Percentiles rank a stretch among this genome's conserved stretches.
Evolutionary conservation across 2,797 vertebrate species (phyloP).

Genomic region (Coracias cyanogaster): DNA sequence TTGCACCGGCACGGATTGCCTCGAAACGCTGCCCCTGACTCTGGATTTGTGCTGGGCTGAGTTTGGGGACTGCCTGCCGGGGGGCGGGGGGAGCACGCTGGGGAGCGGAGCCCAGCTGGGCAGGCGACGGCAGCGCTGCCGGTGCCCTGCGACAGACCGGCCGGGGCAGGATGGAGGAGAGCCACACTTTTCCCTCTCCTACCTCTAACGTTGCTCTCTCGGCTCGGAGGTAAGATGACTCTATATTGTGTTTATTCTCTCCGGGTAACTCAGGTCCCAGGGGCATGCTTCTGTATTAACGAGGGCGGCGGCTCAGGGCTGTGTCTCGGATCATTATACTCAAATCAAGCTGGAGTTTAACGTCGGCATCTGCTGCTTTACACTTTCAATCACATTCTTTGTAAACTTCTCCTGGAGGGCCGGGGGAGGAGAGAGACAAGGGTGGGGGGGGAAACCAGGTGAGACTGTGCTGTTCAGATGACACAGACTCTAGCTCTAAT

Average conservation of each 20-base stretch:
- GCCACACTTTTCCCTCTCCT: conserved; percentile 47
- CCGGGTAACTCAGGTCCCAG: neutral
- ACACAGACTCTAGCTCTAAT: neutral
- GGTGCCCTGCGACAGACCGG: conserved; percentile 58
- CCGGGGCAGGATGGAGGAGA: conserved; percentile 53
- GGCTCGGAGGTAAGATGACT: conserved; percentile 75
- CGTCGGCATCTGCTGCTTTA: neutral
- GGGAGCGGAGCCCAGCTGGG: conserved; percentile 67
- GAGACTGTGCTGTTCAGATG: neutral
- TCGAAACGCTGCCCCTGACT: conserved; percentile 69
- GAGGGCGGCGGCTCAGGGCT: neutral
- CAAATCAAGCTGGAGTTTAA: neutral
- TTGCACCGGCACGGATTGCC: conserved; percentile 49
- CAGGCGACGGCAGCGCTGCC: conserved; percentile 57
- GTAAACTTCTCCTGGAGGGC: conserved; percentile 31
- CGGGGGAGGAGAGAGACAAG: neutral
- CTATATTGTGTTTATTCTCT: conserved; percentile 60
- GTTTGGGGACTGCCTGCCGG: conserved; percentile 74
- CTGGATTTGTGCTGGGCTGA: conserved; percentile 69
- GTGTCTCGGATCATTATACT: neutral
- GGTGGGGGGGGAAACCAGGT: neutral
- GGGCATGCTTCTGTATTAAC: neutral
- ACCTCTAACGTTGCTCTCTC: conserved; percentile 41
- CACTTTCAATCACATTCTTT: neutral
- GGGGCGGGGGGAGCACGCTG: conserved; percentile 40